Conservation (phyloP, 2,888 invertebrate genomes). For the Drosophila rellima region DNA sequence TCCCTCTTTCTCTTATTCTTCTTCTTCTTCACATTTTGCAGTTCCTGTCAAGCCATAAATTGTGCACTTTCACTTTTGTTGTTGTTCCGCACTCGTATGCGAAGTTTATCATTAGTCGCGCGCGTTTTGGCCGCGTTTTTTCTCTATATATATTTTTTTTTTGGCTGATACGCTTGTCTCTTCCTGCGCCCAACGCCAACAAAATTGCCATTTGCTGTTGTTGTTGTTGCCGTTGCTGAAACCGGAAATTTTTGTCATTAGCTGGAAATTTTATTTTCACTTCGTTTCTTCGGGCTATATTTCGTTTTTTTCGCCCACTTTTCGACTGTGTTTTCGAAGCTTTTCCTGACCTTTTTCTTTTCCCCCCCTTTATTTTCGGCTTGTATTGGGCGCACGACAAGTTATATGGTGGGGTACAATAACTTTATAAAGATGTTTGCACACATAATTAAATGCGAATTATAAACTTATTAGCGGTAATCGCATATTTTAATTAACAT, state of each 20-base stretch:
- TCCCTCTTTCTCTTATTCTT: neutral
- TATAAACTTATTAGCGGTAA: slow-evolving; percentile 31
- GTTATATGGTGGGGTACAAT: slow-evolving; percentile 17
- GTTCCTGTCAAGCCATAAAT: slow-evolving; percentile 58
- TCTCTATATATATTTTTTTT: neutral
- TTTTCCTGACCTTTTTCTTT: slow-evolving; percentile 65
- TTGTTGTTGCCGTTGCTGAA: slow-evolving; percentile 48
- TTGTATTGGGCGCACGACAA: slow-evolving; percentile 29
- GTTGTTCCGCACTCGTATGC: slow-evolving; percentile 44
- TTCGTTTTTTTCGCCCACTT: slow-evolving; percentile 44
- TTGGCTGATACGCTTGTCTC: slow-evolving; percentile 37
- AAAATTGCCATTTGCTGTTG: slow-evolving; percentile 50
- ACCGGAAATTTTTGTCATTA: slow-evolving; percentile 80
- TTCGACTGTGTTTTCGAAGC: slow-evolving; percentile 54
- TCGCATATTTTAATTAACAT: slow-evolving; percentile 30
- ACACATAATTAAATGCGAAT: slow-evolving; percentile 37
- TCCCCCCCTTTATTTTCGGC: neutral
- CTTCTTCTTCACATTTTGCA: slow-evolving; percentile 9
- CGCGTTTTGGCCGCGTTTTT: slow-evolving; percentile 53
- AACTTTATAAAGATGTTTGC: slow-evolving; percentile 38
- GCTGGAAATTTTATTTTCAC: slow-evolving; percentile 77
- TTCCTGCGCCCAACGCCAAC: slow-evolving; percentile 51
- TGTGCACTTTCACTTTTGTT: slow-evolving; percentile 62
- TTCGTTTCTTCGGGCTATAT: slow-evolving; percentile 62
- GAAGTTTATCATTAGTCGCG: slow-evolving; percentile 57